Evolutionary conservation across 2,888 invertebrate species (phyloP), one percentile per base, ranked within the genome.

Genomic region (Drosophila peninsularis): DNA sequence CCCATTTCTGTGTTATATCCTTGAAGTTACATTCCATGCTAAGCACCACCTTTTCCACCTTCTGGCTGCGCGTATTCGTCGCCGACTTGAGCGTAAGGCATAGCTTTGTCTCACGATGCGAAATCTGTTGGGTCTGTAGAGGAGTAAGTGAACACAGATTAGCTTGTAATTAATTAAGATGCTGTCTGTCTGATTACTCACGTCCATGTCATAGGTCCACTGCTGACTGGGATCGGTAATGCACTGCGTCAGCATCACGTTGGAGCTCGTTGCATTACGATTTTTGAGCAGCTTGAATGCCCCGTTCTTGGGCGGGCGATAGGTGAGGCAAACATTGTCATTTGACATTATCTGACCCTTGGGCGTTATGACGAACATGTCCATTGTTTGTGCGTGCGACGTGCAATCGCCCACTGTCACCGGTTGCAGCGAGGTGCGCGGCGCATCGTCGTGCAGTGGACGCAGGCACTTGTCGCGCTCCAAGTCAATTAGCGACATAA

Each of bases 281-380:
- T 80, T 91, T 41, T 82, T 85, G 1, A 91, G 66, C 62, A 83
- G 66, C 62, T 88, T 89, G 32, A 90, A 70, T 3, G 78, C 71
- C 9, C 80, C 84, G 21, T 78, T 82, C 30, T 84, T 88, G 1
- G 83, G 81, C 47, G 90, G 80, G 0, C 95, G 94, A 24, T 95
- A 95, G 88, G 98, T 97, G 63, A 98, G 93, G 82, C 98, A 98
- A 6, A 97, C 93, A 9, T 96, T 96, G 90, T 98, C 98, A 88
- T 98, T 97, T 0, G 96, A 96, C 96, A 97, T 97, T 55, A 98
- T 88, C 90, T 92, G 91, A n/a, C 95, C 96, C 32, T 94, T 93
- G 27, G 93, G 92, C 4, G 94, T 94, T 92, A 95, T 94, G 13
- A 96, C 94, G 89, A 95, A 96, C 93, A 96, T 94, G 91, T 96